phyloP scores from a whole-genome alignment of 2,888 invertebrate species.

The Drosophila gaucha region DNA sequence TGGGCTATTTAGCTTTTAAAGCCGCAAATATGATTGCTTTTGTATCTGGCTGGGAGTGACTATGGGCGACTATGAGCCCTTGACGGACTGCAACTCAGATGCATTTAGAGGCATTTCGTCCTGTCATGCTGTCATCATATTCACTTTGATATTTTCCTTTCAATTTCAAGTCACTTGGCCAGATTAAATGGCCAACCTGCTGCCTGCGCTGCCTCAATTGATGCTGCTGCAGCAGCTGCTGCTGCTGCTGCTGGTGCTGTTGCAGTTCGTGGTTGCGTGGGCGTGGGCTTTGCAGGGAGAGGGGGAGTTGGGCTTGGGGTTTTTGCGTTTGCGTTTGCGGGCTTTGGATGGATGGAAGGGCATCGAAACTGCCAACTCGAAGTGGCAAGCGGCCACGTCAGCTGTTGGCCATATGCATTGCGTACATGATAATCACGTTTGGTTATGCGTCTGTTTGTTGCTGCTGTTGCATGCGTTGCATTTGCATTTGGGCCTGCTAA shows the following conservation, averaged over 20 bases:
- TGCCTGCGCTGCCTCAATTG: constrained; percentile 11
- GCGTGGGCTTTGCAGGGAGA: constrained; percentile 9
- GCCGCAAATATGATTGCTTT: constrained; percentile 3
- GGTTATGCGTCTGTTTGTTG: constrained; percentile 47
- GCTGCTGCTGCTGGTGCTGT: no score
- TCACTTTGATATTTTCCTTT: constrained; percentile 77
- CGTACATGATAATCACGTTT: constrained; percentile 74
- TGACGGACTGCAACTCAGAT: constrained; percentile 6
- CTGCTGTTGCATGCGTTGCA: constrained; percentile 49
- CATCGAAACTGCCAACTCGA: constrained; percentile 27
- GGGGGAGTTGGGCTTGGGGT: neutral
- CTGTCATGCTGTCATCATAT: constrained; percentile 59
- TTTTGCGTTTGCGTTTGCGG: constrained; percentile 5
- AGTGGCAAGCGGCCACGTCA: constrained; percentile 62
- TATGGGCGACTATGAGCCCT: neutral
- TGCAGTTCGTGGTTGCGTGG: constrained; percentile 55
- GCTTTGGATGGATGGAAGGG: constrained; percentile 18
- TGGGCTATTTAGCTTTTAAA: neutral
- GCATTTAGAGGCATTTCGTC: constrained; percentile 21
- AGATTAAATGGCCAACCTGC: constrained; percentile 71
- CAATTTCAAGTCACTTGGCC: constrained; percentile 72
- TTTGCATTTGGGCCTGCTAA: constrained; percentile 60
- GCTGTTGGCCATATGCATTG: constrained; percentile 65
- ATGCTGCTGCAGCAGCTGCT: neutral
- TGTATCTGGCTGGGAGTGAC: neutral